Conservation (phyloP, 2,797 vertebrate genomes). For the Acipenser oxyrinchus region DNA sequence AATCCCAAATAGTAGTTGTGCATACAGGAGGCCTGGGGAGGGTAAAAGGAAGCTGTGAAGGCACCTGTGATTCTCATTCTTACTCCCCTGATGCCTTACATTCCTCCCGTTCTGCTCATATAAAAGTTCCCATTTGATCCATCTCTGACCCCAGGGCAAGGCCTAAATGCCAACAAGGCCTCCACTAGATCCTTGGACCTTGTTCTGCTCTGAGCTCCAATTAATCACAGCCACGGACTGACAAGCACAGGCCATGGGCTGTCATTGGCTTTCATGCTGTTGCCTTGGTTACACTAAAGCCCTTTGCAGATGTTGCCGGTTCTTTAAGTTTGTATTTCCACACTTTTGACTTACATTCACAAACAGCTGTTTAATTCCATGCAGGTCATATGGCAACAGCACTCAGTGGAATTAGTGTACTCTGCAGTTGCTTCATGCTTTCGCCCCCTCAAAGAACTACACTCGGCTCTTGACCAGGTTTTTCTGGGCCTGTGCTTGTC, state of each 20-base stretch:
- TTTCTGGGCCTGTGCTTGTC: no score
- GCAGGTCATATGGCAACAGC: no score
- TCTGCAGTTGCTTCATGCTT: no score
- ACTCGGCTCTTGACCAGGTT: no score
- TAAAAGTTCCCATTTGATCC: slow-evolving; percentile 39
- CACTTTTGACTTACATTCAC: no score
- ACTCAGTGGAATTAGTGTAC: no score
- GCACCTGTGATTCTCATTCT: slow-evolving; percentile 71
- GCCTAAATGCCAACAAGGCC: slow-evolving; percentile 35
- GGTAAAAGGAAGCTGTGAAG: slow-evolving; percentile 48
- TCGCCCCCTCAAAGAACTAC: no score
- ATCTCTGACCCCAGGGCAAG: slow-evolving; percentile 42
- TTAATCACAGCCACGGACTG: slow-evolving; percentile 52
- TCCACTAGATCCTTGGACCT: slow-evolving; percentile 30
- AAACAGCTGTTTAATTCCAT: no score
- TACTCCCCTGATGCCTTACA: slow-evolving; percentile 41
- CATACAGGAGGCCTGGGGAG: slow-evolving; percentile 47
- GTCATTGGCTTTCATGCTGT: no score
- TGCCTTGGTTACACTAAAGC: no score
- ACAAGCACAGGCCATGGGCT: slow-evolving; percentile 32
- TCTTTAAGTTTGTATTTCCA: no score
- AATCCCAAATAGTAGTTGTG: slow-evolving; percentile 32
- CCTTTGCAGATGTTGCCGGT: no score
- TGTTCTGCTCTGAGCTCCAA: slow-evolving; percentile 25
- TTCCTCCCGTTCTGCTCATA: slow-evolving; percentile 36